These are phyloP conservation scores for Beris chalybata DNA, from an alignment of 2,888 invertebrate species.

Conservation along the genomic window DNA sequence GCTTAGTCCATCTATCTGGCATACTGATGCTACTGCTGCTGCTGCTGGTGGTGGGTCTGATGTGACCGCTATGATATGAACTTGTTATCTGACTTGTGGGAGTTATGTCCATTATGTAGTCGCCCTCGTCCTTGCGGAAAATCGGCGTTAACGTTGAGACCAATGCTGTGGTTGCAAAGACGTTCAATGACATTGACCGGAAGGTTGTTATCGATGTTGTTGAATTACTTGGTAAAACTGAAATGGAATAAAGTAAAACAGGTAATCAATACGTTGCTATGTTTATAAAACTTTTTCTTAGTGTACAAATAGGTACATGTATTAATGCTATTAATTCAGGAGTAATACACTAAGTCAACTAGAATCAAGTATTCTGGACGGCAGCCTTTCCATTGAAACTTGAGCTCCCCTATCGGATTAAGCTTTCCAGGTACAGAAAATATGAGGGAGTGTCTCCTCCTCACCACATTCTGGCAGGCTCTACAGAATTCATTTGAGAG, in stretches of 20 bases:
- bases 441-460: too few species aligned
- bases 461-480: too few species aligned
- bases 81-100: conserved; percentile 25
- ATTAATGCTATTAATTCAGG: too few species aligned
- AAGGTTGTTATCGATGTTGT: conserved; percentile 42
- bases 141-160: background rate
- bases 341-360: too few species aligned
- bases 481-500: too few species aligned
- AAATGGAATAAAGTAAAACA: background rate
- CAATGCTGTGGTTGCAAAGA: conserved; percentile 6
- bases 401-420: too few species aligned
- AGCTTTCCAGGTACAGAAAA: too few species aligned
- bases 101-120: conserved; percentile 16
- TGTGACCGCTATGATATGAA: conserved; percentile 2
- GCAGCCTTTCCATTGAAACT: too few species aligned
- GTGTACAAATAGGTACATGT: too few species aligned
- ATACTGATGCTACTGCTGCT: background rate
- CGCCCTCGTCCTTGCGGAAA: background rate
- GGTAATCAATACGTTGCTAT: too few species aligned
- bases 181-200: conserved; percentile 38
- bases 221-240: conserved; percentile 48
- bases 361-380: too few species aligned
- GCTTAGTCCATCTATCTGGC: background rate
- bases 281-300: too few species aligned
- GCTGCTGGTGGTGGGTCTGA: background rate